phyloP scores from a whole-genome alignment of 2,888 invertebrate species.

The Macroteleia sp. region DNA sequence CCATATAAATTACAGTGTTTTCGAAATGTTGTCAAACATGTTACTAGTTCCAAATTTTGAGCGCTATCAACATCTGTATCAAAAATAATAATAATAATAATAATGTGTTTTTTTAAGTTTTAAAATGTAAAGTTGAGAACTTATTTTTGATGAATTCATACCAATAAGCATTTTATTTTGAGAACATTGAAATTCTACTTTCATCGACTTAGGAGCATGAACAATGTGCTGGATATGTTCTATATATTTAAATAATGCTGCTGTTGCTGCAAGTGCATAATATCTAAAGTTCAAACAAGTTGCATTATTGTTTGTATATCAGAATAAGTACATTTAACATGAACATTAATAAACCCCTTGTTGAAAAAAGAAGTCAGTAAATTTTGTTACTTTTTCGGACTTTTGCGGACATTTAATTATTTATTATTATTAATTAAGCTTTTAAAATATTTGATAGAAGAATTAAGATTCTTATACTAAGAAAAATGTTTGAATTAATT shows the following conservation, averaged over 20 bases:
- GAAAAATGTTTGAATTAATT: too few species aligned
- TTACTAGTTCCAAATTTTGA: conserved; percentile 89
- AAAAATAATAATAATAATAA: too few species aligned
- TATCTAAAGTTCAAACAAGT: conserved; percentile 88
- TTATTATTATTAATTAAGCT: too few species aligned
- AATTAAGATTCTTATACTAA: too few species aligned
- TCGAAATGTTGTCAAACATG: conserved; percentile 85
- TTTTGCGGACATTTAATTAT: too few species aligned
- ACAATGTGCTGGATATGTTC: conserved; percentile 91
- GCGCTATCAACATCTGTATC: conserved; percentile 91
- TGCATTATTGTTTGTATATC: neutral
- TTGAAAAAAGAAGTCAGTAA: too few species aligned
- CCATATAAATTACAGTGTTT: conserved; percentile 87
- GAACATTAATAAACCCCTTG: too few species aligned
- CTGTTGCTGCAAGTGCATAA: conserved; percentile 93
- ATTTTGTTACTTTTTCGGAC: too few species aligned
- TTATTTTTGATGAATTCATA: too few species aligned
- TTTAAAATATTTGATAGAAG: too few species aligned
- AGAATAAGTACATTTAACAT: neutral
- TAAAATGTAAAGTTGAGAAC: too few species aligned
- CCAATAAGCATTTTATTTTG: conserved; percentile 93
- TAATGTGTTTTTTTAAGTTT: too few species aligned
- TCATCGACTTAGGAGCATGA: conserved; percentile 90
- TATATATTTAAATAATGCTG: conserved; percentile 93
- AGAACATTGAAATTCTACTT: conserved; percentile 92